These are phyloP conservation scores for Baronia brevicornis DNA, from an alignment of 2,888 invertebrate genomes.

Conservation along the genomic window DNA sequence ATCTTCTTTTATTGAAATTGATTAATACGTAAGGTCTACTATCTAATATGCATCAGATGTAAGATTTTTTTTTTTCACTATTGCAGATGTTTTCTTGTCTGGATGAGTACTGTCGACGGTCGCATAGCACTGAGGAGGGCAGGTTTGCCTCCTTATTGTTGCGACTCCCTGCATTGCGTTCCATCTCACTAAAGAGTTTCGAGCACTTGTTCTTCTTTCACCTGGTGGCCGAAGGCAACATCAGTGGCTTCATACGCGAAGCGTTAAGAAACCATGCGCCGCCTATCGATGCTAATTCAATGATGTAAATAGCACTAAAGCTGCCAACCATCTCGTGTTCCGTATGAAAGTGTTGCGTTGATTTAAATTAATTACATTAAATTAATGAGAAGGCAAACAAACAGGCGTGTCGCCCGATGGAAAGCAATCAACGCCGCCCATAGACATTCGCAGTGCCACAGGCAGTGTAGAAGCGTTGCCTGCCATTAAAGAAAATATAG, in stretches of 20 bases:
- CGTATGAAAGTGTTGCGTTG: no score
- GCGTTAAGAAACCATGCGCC: conserved; percentile 81
- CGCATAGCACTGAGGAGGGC: conserved; percentile 93
- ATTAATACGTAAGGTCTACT: no score
- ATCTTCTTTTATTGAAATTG: no score
- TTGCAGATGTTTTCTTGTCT: conserved; percentile 87
- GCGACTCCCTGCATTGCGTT: conserved; percentile 90
- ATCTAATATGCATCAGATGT: no score
- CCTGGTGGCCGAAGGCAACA: conserved; percentile 89
- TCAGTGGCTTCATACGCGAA: conserved; percentile 89
- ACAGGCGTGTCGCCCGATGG: no score
- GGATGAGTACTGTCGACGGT: conserved; percentile 94
- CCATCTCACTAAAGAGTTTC: conserved; percentile 94
- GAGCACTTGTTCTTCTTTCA: conserved; percentile 97
- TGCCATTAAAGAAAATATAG: no score
- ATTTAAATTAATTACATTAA: no score
- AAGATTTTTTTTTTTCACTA: conserved; percentile 4
- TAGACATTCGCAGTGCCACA: no score
- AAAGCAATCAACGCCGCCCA: no score
- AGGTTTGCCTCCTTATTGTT: conserved; percentile 95
- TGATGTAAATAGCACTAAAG: conserved; percentile 29
- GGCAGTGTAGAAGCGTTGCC: no score
- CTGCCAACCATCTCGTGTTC: neutral
- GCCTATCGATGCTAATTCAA: conserved; percentile 48
- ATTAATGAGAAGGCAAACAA: no score